Conservation (phyloP, 92 coral and sea anemone species). For the Blastomussa wellsi region DNA sequence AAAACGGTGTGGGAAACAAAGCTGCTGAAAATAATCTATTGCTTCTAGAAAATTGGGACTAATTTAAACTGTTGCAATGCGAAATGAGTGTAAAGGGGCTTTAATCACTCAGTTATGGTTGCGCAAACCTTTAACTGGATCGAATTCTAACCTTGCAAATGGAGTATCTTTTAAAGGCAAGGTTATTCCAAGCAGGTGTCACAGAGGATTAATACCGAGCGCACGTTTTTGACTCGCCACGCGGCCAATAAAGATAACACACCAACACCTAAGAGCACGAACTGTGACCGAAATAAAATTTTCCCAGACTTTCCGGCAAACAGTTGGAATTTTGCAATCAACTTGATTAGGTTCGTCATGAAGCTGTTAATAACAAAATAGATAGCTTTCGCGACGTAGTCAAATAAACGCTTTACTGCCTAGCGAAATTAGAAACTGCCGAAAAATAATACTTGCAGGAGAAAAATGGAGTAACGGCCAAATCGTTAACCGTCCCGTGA, state of each 20-base stretch:
- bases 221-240: conserved; percentile 41
- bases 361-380: conserved; percentile 18
- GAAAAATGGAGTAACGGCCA: neutral
- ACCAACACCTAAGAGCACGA: conserved; percentile 6
- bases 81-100: neutral
- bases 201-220: conserved; percentile 21
- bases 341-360: neutral
- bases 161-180: conserved; percentile 13
- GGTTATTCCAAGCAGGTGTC: conserved; percentile 37
- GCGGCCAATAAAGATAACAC: conserved; percentile 17
- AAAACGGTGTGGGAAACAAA: conserved; percentile 31
- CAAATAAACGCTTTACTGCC: neutral
- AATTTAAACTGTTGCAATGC: neutral
- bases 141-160: neutral
- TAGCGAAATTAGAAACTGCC: neutral
- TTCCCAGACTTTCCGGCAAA: neutral
- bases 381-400: neutral
- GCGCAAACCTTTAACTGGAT: neutral
- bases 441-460: neutral
- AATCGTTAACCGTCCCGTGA: neutral
- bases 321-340: neutral
- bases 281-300: neutral
- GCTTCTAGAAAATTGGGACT: conserved; percentile 1
- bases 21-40: conserved; percentile 10
- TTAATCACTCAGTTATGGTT: neutral